Base-by-base conservation (phyloP, 2,113 vertebrate genomes). In the Globicephala melas region DNA sequence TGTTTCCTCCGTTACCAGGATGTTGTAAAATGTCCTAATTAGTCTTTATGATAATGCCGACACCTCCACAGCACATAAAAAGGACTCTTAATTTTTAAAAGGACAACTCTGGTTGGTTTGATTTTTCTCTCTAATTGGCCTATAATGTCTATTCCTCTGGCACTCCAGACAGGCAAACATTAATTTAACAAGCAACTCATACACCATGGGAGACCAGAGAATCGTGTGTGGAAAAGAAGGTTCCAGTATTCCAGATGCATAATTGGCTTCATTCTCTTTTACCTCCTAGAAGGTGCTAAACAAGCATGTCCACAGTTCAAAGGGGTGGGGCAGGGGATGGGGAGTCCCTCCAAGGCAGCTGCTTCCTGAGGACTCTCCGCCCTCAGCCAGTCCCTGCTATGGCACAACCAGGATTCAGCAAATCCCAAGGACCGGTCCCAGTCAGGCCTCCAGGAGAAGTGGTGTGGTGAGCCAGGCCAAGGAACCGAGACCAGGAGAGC, bases 121-220 rank as follows among this genome's bases (percentile, higher is more conserved):
- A 98, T 98, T 99, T 99, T 98, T 98, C 98, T 98, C 97, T 98
- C 98, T 99, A 98, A 98, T 99, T 98, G 98, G 98, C 92, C 92
- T 87, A 85, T 93, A 98, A 98, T 97, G 98, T 97, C 97, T 65
- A 97, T 92, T 96, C 98, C 96, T 91, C 95, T 95, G 95, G 98
- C 97, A 96, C 58, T 88, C 93, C 90, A 98, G 97, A 98, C 96
- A 97, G 98, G 98, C 97, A 96, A 96, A 98, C 97, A 97, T 98
- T 98, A 98, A 98, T 98, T 98, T 98, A 97, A 98, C 98, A 98
- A 97, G 97, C 97, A 98, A 97, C 97, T 94, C 97, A 92, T 94
- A 97, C 67, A 94, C 96, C 95, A 63, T 23, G 95, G 95, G 97
- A 98, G 92, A 98, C 91, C 97, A 76, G 65, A 21, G 89, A 62